Base-by-base conservation (phyloP, 1,140 invertebrate genomes). In the Triops longicaudatus region DNA sequence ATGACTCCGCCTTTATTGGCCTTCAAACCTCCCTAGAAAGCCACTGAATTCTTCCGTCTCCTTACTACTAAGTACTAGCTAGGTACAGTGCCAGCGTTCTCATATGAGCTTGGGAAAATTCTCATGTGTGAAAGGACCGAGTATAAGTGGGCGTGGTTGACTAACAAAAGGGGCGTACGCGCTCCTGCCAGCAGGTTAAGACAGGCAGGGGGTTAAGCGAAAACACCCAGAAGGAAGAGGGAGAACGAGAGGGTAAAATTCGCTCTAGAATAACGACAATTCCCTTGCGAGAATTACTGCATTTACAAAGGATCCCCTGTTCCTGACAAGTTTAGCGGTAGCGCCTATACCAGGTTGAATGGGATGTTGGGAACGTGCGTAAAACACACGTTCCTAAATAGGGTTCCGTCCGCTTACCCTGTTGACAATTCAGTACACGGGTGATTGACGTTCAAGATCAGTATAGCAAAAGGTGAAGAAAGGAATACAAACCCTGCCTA, bases 1-100 rank as follows among this genome's bases (percentile, higher is more conserved):
- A 27, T 41, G 73, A 74, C 43, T 42, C n/a, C 73, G 28, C 37
- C 73, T 74, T 74, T 74, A 74, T n/a, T n/a, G n/a, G n/a, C n/a
- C n/a, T n/a, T n/a, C 26, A 74, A 74, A 26, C 73, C n/a, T 74
- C 31, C 73, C n/a, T 41, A 31, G 73, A 27, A 41, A 41, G 37
- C 43, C 7, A n/a, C 31, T 26, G 31, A 74, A 9, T 4, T 41
- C 11, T 31, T 17, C 28, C 0, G 27, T 74, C 28, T 74, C 26
- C 28, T 41, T 74, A n/a, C n/a, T n/a, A n/a, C n/a, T n/a, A n/a
- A n/a, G n/a, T n/a, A n/a, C n/a, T n/a, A n/a, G n/a, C n/a, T n/a
- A n/a, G n/a, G n/a, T n/a, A n/a, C n/a, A n/a, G n/a, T n/a, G n/a
- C n/a, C 50, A 63, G 22, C 7, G 50, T 63, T 17, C 17, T 14